These are phyloP conservation scores for Crambe crambe DNA, from an alignment of 37 sponge, comb jelly and placozoan genomes.

Conservation along the genomic window DNA sequence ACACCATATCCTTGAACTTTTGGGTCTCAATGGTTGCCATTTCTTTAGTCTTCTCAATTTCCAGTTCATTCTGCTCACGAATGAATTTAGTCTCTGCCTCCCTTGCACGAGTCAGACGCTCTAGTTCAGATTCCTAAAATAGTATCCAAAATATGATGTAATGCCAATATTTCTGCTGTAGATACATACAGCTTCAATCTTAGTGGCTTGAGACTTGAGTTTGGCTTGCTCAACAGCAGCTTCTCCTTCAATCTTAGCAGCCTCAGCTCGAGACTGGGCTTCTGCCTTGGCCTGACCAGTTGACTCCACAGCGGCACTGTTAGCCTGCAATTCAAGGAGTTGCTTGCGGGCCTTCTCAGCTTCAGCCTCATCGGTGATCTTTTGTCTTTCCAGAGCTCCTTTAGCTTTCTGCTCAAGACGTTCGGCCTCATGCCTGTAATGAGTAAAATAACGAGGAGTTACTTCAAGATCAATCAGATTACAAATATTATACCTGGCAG, in stretches of 20 bases:
- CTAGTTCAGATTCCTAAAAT: slow-evolving; percentile 91
- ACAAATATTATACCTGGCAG: slow-evolving; percentile 77
- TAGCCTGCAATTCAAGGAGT: slow-evolving; percentile 93
- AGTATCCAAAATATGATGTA: background rate
- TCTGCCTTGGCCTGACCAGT: slow-evolving; percentile 99
- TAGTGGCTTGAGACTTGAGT: slow-evolving; percentile 92
- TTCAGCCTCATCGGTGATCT: slow-evolving; percentile 99
- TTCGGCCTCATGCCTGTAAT: slow-evolving; percentile 93
- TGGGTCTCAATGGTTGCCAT: slow-evolving; percentile 82
- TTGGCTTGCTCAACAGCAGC: slow-evolving; percentile 98
- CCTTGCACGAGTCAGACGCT: slow-evolving; percentile 86
- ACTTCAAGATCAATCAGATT: background rate
- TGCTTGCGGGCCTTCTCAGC: slow-evolving; percentile 94
- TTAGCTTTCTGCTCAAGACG: slow-evolving; percentile 97
- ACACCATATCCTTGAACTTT: slow-evolving; percentile 95
- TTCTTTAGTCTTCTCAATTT: slow-evolving; percentile 82
- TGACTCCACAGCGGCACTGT: slow-evolving; percentile 98
- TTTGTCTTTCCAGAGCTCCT: slow-evolving; percentile 97
- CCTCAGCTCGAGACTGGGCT: slow-evolving; percentile 98
- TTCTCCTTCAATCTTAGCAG: slow-evolving; percentile 96
- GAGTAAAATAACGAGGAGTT: background rate
- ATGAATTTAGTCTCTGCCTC: slow-evolving; percentile 94
- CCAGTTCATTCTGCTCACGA: slow-evolving; percentile 90
- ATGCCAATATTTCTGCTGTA: background rate
- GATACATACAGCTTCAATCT: slow-evolving; percentile 89